Conservation (phyloP, 1,140 invertebrate species). For the Reticulitermes speratus region DNA sequence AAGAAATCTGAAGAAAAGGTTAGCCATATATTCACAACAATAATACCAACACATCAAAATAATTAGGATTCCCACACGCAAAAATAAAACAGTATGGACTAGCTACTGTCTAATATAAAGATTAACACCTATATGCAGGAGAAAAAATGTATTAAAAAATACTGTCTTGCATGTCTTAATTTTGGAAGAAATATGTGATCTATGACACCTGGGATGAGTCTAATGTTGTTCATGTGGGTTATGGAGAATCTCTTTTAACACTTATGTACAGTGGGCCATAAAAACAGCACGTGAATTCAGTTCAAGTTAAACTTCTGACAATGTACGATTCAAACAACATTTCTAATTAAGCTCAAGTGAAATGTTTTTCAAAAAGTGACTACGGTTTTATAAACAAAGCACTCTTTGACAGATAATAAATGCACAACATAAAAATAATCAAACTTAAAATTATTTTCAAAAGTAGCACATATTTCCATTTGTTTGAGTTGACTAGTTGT, state of each 20-base stretch:
- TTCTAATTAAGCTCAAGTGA: not conserved
- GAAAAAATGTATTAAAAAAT: not conserved
- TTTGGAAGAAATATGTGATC: not conserved
- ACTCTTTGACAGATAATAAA: not conserved
- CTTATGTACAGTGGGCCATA: not conserved
- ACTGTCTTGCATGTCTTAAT: not conserved
- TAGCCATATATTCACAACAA: not conserved
- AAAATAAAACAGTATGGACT: not conserved
- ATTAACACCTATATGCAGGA: conserved; percentile 11
- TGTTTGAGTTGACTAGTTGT: not conserved
- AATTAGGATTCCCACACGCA: not conserved
- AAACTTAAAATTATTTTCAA: not conserved
- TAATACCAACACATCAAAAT: not conserved
- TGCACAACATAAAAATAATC: not conserved
- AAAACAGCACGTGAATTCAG: not conserved
- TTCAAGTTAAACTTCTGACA: not conserved
- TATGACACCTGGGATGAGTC: too few relatives aligned
- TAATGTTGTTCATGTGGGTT: too few relatives aligned
- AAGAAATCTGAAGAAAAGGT: not conserved
- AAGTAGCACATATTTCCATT: not conserved
- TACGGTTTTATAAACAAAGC: not conserved
- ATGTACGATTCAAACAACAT: not conserved
- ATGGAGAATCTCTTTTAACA: not conserved
- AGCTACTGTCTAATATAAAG: conserved; percentile 6
- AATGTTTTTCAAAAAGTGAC: not conserved